phyloP scores from a whole-genome alignment of 1,140 invertebrate species.

The Panagrolaimus sp. region DNA sequence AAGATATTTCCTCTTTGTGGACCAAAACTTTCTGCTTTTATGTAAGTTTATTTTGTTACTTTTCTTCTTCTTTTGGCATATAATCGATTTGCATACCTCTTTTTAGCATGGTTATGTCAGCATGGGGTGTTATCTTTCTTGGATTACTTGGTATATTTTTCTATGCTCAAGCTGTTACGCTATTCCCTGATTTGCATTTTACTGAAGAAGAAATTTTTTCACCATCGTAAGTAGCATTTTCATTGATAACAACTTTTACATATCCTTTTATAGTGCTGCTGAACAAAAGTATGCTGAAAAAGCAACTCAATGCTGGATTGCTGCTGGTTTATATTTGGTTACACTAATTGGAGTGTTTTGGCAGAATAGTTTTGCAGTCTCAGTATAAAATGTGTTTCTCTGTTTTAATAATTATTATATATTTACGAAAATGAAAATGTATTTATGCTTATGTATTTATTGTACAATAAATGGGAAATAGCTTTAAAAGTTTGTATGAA shows the following conservation, averaged over 20 bases:
- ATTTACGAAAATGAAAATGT: conserved; percentile 44
- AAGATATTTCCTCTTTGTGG: conserved; percentile 56
- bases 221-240: not conserved
- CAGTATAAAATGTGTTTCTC: not conserved
- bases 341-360: conserved; percentile 55
- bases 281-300: conserved; percentile 48
- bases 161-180: conserved; percentile 50
- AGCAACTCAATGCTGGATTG: conserved; percentile 56
- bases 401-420: conserved; percentile 54
- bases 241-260: too few relatives aligned
- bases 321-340: conserved; percentile 54
- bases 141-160: conserved; percentile 56
- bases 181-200: conserved; percentile 54
- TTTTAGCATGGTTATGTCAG: conserved; percentile 57
- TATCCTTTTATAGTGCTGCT: conserved; percentile 20
- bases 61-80: too few relatives aligned
- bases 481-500: too few relatives aligned
- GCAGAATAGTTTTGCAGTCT: conserved; percentile 39
- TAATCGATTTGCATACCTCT: conserved; percentile 16
- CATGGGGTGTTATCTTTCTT: conserved; percentile 57
- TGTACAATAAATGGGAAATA: too few relatives aligned
- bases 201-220: not conserved
- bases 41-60: conserved; percentile 35
- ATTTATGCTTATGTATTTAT: too few relatives aligned
- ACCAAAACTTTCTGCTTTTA: conserved; percentile 57